Conservation (phyloP, 2,113 vertebrate genomes). For the Desmodus rotundus region DNA sequence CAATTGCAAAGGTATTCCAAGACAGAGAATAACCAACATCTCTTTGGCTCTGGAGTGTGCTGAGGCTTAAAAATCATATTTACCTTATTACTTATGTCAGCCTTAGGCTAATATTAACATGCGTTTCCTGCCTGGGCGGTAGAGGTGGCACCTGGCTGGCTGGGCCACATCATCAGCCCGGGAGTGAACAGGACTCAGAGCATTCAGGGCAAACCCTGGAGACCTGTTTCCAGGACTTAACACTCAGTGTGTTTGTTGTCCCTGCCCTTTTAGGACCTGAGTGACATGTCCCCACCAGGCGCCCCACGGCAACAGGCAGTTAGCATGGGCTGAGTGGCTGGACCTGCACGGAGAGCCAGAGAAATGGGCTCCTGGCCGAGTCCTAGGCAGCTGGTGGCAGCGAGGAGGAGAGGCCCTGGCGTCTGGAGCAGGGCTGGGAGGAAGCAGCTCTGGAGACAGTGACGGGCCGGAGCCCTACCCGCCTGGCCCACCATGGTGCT, state of each 20-base stretch:
- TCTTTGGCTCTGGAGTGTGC: background rate
- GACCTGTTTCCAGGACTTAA: background rate
- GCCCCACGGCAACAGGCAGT: fast-evolving
- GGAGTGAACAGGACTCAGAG: background rate
- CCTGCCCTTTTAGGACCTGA: slow-evolving; percentile 42
- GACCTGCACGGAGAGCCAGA: background rate
- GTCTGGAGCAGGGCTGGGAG: background rate
- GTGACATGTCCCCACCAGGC: background rate
- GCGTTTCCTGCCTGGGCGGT: background rate
- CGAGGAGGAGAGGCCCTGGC: background rate
- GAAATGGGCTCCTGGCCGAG: slow-evolving; percentile 48
- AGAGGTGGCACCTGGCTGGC: background rate
- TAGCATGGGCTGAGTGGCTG: background rate
- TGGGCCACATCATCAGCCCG: background rate
- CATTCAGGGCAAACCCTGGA: background rate
- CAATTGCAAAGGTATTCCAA: background rate
- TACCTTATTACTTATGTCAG: slow-evolving; percentile 45
- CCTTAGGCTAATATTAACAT: slow-evolving; percentile 26
- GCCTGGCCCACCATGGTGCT: slow-evolving; percentile 58
- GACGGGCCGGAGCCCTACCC: background rate
- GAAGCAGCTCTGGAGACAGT: background rate
- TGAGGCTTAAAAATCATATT: slow-evolving; percentile 41
- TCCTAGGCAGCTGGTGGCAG: background rate
- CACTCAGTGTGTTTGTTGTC: background rate
- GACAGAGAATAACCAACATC: background rate